Base-by-base conservation (phyloP, 2,113 vertebrate species). In the Hippocampus mohnikei region DNA sequence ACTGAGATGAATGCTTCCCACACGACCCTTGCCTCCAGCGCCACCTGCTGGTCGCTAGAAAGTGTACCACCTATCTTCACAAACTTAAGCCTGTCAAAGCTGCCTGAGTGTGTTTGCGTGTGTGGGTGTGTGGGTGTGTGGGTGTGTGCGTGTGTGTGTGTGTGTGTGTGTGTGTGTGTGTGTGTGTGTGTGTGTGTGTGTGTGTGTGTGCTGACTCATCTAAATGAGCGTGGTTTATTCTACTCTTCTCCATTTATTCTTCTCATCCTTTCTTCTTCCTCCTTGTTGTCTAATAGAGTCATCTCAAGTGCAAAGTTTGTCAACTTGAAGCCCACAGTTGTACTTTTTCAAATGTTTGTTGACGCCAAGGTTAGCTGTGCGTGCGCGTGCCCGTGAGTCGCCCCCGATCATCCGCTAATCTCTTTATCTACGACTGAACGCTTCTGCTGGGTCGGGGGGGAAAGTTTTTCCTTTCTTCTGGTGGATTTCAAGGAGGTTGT, bases 361-460 rank as follows among this genome's bases (percentile, higher is more conserved):
- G 21, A 23, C 15, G 12, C n/a, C 10, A 1, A 27, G 13, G 42
- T 65, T 65, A 10, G 20, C 13, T 48, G 0, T 33, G 1, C 1
- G 40, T 18, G 55, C 40, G 18, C 21, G 63, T 58, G 40, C 18
- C 3, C 37, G 21, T 50, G 73, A 58, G 58, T 10, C 55, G 3
- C 13, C 5, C 21, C 1, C 23, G 42, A 61, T 84, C 78, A 78
- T 84, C 78, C 61, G 74, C 50, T 86, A 86, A 86, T 86, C 84
- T 25, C 66, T 84, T 88, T 84, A 85, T 86, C 84, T 78, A 70
- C 23, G 77, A 75, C 55, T 67, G 77, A 72, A 77, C 70, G 52
- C 79, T 59, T 21, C 40, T 52, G 52, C 69, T 40, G 65, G 62
- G 46, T 69, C 63, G 77, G 33, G 33, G 33, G 41, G 18, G 63